phyloP scores from a whole-genome alignment of 1,140 invertebrate species.

The Papilio xuthus region DNA sequence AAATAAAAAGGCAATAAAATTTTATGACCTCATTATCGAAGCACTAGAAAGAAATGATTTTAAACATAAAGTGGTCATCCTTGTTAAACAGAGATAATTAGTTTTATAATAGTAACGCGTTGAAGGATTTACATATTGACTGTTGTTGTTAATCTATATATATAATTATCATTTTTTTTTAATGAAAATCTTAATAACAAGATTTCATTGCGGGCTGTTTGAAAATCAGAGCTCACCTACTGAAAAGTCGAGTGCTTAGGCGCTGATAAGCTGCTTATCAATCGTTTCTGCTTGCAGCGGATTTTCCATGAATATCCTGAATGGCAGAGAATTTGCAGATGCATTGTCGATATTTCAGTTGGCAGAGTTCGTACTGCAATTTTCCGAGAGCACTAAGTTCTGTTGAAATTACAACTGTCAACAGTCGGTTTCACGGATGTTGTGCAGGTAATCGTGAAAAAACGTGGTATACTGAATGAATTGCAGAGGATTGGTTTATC shows the following conservation, averaged over 20 bases:
- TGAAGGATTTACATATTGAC: not conserved
- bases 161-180: not conserved
- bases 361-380: not conserved
- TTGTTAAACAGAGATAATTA: conserved; percentile 7
- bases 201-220: not conserved
- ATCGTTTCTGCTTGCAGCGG: not conserved
- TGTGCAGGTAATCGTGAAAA: not conserved
- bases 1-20: conserved; percentile 21
- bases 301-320: not conserved
- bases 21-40: conserved; percentile 23
- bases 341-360: not conserved
- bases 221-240: not conserved
- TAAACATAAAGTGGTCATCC: conserved; percentile 5
- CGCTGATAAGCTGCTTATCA: conserved; percentile 1
- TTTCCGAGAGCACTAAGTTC: not conserved
- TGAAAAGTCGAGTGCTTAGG: not conserved
- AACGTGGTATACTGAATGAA: not conserved
- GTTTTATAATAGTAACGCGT: conserved; percentile 3
- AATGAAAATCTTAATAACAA: not conserved
- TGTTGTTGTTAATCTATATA: too few species aligned
- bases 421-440: not conserved
- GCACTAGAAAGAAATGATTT: conserved; percentile 6
- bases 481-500: not conserved
- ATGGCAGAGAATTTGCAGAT: not conserved
- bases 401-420: not conserved